Percentiles rank a stretch among this genome's conserved stretches.
Evolutionary conservation across 1,140 invertebrate genomes (phyloP).

Genomic region (Anoplophora glabripennis): DNA sequence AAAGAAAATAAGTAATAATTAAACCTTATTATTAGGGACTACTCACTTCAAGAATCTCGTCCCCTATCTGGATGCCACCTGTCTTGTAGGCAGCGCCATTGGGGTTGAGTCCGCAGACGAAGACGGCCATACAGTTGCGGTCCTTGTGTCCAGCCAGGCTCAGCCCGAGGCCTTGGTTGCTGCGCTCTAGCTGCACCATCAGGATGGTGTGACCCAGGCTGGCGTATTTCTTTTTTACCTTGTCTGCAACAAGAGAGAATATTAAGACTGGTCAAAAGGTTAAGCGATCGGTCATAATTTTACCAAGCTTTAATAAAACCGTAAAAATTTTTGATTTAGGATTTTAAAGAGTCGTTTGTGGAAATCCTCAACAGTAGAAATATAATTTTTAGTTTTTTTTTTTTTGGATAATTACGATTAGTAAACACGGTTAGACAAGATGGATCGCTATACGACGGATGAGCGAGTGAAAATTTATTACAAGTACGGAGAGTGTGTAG

Average conservation of each 20-base stretch:
- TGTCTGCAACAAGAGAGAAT: conserved; percentile 61
- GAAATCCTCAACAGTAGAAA: too few relatives aligned
- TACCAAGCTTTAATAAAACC: too few relatives aligned
- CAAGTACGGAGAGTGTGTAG: too few relatives aligned
- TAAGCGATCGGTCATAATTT: conserved; percentile 2
- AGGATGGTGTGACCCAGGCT: conserved; percentile 66
- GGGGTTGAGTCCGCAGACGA: conserved; percentile 92
- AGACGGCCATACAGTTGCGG: conserved; percentile 92
- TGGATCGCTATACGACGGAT: too few relatives aligned
- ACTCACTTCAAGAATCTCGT: conserved; percentile 91
- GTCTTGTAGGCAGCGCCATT: conserved; percentile 75
- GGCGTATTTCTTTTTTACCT: conserved; percentile 88
- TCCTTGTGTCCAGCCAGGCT: conserved; percentile 93
- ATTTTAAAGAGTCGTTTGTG: too few relatives aligned
- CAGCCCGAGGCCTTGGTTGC: conserved; percentile 71
- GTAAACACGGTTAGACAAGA: too few relatives aligned
- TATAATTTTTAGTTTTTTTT: too few relatives aligned
- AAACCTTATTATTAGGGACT: too few relatives aligned
- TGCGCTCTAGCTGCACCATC: conserved; percentile 70
- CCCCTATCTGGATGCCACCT: conserved; percentile 81
- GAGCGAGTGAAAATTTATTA: too few relatives aligned
- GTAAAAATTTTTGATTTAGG: too few relatives aligned
- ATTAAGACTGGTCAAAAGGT: not conserved
- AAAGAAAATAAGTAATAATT: too few relatives aligned
- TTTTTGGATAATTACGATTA: too few relatives aligned